These are phyloP conservation scores for Cyrtonyx montezumae DNA, from an alignment of 2,113 vertebrate species.

Conservation along the genomic window DNA sequence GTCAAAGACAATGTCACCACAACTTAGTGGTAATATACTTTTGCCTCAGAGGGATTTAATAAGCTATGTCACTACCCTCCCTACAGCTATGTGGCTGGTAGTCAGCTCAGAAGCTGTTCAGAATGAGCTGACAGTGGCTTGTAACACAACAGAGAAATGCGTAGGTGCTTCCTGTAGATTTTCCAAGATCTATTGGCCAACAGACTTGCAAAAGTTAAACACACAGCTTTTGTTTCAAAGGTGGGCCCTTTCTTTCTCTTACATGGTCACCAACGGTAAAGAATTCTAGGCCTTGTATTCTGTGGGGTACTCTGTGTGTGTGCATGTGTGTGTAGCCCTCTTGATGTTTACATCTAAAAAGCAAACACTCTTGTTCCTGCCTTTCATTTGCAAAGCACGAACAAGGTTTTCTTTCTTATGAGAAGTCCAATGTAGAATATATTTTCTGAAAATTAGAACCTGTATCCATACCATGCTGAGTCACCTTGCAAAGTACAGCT, in stretches of 20 bases:
- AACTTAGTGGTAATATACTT: background rate
- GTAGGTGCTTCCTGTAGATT: background rate
- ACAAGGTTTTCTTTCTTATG: background rate
- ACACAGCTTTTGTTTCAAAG: background rate
- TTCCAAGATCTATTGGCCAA: background rate
- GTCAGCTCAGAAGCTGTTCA: background rate
- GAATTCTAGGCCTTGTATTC: background rate
- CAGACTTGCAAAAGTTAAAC: background rate
- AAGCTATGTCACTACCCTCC: background rate
- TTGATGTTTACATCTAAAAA: background rate
- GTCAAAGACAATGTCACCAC: background rate
- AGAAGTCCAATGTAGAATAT: background rate
- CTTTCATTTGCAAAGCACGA: background rate
- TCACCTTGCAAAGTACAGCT: background rate
- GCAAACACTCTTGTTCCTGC: background rate
- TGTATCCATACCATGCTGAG: background rate
- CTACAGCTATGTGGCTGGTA: background rate
- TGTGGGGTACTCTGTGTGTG: background rate
- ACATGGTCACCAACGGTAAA: fast-evolving
- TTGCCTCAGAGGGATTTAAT: background rate
- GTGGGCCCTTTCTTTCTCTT: background rate
- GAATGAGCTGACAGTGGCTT: background rate
- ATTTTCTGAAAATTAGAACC: background rate
- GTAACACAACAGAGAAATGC: background rate
- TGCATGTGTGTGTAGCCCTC: background rate